A percentile compares a stretch with the other conserved stretches of the same genome.
Conservation (phyloP, 2,797 vertebrate genomes). For the Gymnodraco acuticeps region DNA sequence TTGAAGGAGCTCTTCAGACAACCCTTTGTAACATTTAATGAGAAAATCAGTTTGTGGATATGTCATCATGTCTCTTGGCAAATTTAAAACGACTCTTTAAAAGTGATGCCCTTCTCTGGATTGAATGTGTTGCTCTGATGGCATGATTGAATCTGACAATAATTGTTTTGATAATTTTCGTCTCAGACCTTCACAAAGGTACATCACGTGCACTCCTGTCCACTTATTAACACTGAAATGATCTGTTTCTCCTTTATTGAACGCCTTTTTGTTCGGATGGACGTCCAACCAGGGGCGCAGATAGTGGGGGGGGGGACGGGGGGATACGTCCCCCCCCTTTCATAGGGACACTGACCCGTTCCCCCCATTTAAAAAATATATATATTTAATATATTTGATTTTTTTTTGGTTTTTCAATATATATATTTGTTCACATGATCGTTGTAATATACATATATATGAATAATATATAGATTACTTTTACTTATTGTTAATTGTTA, state of each 20-base stretch:
- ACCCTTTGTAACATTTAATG: conserved; percentile 13
- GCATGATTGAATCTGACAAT: background rate
- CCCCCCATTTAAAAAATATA: too few relatives aligned
- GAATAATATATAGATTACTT: too few relatives aligned
- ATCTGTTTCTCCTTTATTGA: conserved; percentile 5
- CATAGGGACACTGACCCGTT: too few relatives aligned
- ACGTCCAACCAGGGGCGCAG: background rate
- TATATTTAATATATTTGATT: too few relatives aligned
- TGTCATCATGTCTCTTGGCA: conserved; percentile 26
- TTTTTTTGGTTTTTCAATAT: too few relatives aligned
- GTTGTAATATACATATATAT: too few relatives aligned
- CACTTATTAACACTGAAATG: background rate
- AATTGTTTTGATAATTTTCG: background rate
- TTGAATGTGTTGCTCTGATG: conserved; percentile 16
- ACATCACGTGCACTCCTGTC: background rate
- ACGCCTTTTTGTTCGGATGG: conserved; percentile 26
- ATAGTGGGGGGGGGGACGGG: too few relatives aligned
- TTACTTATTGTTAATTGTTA: too few relatives aligned
- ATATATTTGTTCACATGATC: too few relatives aligned
- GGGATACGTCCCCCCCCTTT: too few relatives aligned
- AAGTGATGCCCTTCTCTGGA: conserved; percentile 24
- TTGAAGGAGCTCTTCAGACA: conserved; percentile 1
- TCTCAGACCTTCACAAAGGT: conserved; percentile 4
- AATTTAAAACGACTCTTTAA: conserved; percentile 23
- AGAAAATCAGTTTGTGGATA: conserved; percentile 37